Evolutionary conservation across 92 coral and sea anemone genomes (phyloP).

Genomic region (Epizoanthus stellaris): DNA sequence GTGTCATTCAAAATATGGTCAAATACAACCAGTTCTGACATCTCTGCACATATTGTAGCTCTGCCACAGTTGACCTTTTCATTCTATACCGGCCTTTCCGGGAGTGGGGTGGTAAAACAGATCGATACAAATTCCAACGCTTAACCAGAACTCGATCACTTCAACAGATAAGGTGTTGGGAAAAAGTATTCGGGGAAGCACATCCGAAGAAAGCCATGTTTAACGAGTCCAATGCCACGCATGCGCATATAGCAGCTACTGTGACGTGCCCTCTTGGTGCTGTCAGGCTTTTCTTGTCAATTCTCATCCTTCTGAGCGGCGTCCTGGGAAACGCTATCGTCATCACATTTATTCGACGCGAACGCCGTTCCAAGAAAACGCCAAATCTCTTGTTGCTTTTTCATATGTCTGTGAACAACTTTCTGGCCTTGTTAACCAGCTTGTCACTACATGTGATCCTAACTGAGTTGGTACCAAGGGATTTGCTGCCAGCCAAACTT

Average conservation of each 20-base stretch:
- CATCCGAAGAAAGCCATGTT: neutral
- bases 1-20: too few species aligned
- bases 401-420: conserved; percentile 10
- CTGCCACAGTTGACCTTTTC: too few species aligned
- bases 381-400: conserved; percentile 9
- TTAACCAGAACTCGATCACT: too few species aligned
- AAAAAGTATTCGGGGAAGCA: neutral
- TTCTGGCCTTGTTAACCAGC: neutral
- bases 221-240: neutral
- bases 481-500: conserved; percentile 1
- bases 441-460: neutral
- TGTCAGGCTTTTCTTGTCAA: neutral
- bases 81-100: too few species aligned
- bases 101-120: too few species aligned
- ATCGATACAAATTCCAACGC: too few species aligned
- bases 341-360: neutral
- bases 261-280: neutral
- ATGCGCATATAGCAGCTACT: neutral
- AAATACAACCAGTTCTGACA: too few species aligned
- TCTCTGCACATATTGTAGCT: too few species aligned
- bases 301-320: neutral
- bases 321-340: neutral
- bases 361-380: neutral
- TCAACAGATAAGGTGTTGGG: too few species aligned
- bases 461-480: conserved; percentile 1